phyloP scores from a whole-genome alignment of 2,888 invertebrate genomes.

The Spatulosminthurus flaviceps region DNA sequence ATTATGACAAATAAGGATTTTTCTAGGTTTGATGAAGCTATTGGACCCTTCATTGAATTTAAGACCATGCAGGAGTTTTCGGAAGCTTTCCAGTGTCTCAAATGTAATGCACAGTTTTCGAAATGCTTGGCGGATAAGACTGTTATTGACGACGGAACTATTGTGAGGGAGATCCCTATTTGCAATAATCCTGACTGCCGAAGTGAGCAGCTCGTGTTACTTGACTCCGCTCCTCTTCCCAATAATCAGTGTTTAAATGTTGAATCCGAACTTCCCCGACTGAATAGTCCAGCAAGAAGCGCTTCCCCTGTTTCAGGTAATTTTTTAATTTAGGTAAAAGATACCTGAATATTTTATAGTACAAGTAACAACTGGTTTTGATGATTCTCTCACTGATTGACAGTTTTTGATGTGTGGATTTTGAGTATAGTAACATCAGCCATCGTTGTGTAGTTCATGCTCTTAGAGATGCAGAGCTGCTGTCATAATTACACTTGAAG shows the following conservation, averaged over 20 bases:
- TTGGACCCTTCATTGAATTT: conserved; percentile 56
- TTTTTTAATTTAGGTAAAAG: neutral
- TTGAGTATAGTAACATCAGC: no score
- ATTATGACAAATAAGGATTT: conserved; percentile 61
- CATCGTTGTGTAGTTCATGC: no score
- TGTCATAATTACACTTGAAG: no score
- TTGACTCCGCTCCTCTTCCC: conserved; percentile 56
- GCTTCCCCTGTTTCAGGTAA: conserved; percentile 61
- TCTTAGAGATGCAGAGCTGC: no score
- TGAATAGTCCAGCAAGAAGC: conserved; percentile 49
- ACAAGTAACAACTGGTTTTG: no score
- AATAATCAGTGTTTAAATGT: conserved; percentile 61
- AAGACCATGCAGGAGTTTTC: conserved; percentile 60
- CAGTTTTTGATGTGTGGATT: no score
- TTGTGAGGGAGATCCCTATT: conserved; percentile 55
- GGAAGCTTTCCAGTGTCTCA: conserved; percentile 61
- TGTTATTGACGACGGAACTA: conserved; percentile 54
- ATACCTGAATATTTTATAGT: no score
- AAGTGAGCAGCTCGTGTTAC: conserved; percentile 58
- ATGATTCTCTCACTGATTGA: no score
- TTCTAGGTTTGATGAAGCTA: conserved; percentile 56
- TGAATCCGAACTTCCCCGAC: conserved; percentile 46
- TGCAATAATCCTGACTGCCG: conserved; percentile 61
- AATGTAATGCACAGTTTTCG: conserved; percentile 62
- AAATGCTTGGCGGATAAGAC: conserved; percentile 51